These are phyloP conservation scores for Babylonia areolata DNA, from an alignment of 1,140 invertebrate species.

Conservation along the genomic window DNA sequence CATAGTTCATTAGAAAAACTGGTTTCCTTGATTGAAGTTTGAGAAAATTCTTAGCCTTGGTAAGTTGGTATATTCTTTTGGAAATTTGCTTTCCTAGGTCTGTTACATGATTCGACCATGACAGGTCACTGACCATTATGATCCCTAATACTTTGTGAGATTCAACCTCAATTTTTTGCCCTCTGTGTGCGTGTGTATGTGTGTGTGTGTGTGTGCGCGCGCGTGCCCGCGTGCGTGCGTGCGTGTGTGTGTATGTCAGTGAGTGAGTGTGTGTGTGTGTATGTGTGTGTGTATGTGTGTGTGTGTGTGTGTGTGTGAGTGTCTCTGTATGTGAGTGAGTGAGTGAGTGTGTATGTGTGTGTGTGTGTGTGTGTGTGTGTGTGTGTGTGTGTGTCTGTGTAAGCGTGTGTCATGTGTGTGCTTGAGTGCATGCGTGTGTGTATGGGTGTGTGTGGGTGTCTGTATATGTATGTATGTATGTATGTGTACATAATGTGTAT, in stretches of 20 bases:
- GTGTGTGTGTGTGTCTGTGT: slow-evolving; percentile 19
- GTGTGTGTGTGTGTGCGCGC: background rate
- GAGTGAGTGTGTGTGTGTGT: background rate
- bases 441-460: no score
- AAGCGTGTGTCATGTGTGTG: background rate
- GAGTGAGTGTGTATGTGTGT: background rate
- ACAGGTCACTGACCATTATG: no score
- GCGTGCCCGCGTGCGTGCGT: background rate
- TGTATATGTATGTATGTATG: no score
- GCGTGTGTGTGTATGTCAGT: background rate
- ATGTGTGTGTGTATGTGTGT: background rate
- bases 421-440: background rate
- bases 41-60: no score
- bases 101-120: no score
- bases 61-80: no score
- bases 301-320: background rate
- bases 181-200: background rate
- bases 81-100: no score
- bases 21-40: no score
- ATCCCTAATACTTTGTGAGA: no score
- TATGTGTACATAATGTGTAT: no score
- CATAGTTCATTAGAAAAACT: no score
- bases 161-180: no score
- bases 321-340: background rate
- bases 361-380: slow-evolving; percentile 21